Percentiles rank a stretch among this genome's conserved stretches.
Conservation (phyloP, 64 coral and sea anemone species). For the Montipora sp. region DNA sequence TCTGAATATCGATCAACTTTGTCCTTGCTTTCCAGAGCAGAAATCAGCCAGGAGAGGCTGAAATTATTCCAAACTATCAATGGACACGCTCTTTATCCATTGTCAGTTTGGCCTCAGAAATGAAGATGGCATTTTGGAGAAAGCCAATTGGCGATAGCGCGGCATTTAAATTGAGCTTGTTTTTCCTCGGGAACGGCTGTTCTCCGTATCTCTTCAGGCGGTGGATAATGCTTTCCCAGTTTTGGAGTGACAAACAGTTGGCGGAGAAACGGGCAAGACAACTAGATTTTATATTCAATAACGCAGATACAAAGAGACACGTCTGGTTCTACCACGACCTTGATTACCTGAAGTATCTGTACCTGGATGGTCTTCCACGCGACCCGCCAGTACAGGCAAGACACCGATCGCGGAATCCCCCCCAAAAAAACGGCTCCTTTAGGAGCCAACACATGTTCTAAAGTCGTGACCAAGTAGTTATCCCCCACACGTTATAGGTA, state of each 20-base stretch:
- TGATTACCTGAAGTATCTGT: neutral
- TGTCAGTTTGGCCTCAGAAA: conserved; percentile 15
- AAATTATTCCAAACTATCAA: neutral
- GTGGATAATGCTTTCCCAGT: conserved; percentile 18
- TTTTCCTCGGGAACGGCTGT: conserved; percentile 46
- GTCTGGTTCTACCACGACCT: neutral
- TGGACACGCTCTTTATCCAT: conserved; percentile 19
- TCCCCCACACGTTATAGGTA: too few relatives aligned
- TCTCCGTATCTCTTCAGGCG: neutral
- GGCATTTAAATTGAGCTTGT: conserved; percentile 23
- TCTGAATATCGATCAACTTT: neutral
- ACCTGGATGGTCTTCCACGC: conserved; percentile 15
- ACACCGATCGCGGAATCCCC: neutral
- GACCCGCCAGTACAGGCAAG: too few relatives aligned
- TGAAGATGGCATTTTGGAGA: conserved; percentile 34
- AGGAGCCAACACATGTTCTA: neutral
- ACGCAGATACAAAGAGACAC: neutral
- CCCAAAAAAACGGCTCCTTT: neutral
- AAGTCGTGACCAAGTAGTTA: too few relatives aligned
- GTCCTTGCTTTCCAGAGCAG: neutral
- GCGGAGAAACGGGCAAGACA: conserved; percentile 5
- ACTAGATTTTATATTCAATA: conserved; percentile 19
- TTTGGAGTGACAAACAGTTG: neutral
- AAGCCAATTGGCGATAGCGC: conserved; percentile 13
- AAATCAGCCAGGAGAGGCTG: neutral